phyloP scores from a whole-genome alignment of 35 echinoderm and acorn worm genomes.

The Apostichopus parvimensis region DNA sequence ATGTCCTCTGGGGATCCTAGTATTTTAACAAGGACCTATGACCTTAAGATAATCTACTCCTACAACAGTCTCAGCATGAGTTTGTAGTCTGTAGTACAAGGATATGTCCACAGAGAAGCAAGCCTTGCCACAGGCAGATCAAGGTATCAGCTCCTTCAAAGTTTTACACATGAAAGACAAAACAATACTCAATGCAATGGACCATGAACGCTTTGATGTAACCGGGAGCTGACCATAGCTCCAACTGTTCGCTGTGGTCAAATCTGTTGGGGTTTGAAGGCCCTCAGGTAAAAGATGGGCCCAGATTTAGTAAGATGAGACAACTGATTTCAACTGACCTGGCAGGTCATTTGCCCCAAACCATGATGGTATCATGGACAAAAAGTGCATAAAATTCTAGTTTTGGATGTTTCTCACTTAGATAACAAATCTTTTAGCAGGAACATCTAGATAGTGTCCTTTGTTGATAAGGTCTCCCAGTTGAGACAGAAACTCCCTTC shows the following conservation, averaged over 20 bases:
- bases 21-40: constrained; percentile 51
- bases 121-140: neutral
- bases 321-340: too few relatives aligned
- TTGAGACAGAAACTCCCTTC: too few relatives aligned
- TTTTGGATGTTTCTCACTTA: neutral
- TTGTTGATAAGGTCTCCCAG: too few relatives aligned
- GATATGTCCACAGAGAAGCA: neutral
- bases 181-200: constrained; percentile 5
- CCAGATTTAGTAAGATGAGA: neutral
- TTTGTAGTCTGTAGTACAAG: constrained; percentile 5
- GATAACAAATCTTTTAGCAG: neutral
- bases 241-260: neutral
- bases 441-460: neutral
- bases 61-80: constrained; percentile 32
- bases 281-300: neutral
- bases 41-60: neutral
- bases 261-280: neutral
- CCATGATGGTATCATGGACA: neutral
- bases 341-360: constrained; percentile 6
- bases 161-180: constrained; percentile 9
- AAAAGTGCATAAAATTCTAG: neutral
- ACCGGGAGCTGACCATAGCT: constrained; percentile 19
- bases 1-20: constrained; percentile 13
- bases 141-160: neutral
- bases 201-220: constrained; percentile 40